phyloP scores from a whole-genome alignment of 2,888 invertebrate species.

The Fissipunctia ypsillon region DNA sequence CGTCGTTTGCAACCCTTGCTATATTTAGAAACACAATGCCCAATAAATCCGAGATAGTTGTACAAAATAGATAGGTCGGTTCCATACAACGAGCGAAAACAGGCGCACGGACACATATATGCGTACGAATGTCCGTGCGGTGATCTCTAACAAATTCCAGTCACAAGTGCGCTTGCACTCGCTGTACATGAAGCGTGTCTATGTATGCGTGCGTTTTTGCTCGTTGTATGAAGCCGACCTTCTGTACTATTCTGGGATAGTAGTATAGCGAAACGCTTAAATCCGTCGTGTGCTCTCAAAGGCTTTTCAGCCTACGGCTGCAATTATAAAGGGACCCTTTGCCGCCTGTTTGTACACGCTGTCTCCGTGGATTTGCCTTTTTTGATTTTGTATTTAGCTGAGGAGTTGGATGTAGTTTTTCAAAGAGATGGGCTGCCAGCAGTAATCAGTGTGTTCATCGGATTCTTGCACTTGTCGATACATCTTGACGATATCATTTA shows the following conservation, averaged over 20 bases:
- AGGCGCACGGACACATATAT: background rate
- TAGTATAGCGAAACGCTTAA: constrained; percentile 53
- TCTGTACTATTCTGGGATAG: constrained; percentile 3
- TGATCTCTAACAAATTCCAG: background rate
- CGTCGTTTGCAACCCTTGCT: constrained; percentile 20
- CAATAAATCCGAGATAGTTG: constrained; percentile 28
- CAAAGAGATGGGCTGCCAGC: background rate
- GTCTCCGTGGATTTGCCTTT: constrained; percentile 63
- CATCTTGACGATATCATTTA: too few species aligned
- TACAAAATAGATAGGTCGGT: background rate
- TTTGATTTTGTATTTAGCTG: constrained; percentile 60
- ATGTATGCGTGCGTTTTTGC: background rate
- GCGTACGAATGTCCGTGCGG: rapidly evolving
- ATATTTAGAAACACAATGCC: constrained; percentile 48
- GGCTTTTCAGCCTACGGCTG: constrained; percentile 64
- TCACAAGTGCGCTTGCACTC: background rate
- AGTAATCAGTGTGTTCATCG: too few species aligned
- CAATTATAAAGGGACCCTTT: constrained; percentile 66
- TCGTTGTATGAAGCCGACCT: background rate
- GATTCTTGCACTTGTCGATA: too few species aligned
- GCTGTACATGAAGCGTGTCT: background rate
- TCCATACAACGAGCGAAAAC: background rate
- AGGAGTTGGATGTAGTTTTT: constrained; percentile 35
- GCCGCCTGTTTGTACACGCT: constrained; percentile 53
- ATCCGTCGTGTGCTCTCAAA: constrained; percentile 59